phyloP scores from a whole-genome alignment of 1,140 invertebrate species.

The Achatina immaculata region DNA sequence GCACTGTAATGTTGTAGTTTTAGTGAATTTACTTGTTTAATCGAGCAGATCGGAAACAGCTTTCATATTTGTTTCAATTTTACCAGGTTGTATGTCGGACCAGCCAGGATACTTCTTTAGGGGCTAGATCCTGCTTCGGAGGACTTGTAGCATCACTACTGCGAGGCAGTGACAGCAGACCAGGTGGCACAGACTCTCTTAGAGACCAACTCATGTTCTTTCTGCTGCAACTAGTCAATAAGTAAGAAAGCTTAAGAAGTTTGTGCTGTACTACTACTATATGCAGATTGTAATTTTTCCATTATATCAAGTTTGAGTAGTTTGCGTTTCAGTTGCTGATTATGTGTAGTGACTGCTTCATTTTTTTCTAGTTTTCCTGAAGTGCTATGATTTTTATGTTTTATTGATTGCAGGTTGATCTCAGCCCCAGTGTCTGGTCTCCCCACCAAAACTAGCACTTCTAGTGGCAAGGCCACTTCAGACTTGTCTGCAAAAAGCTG shows the following conservation, averaged over 20 bases:
- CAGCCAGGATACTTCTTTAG: slow-evolving; percentile 69
- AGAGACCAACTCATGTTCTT: slow-evolving; percentile 80
- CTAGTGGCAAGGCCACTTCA: neutral
- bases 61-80: neutral
- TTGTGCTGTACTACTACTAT: slow-evolving; percentile 75
- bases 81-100: slow-evolving; percentile 49
- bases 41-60: too few relatives aligned
- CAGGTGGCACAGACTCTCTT: slow-evolving; percentile 73
- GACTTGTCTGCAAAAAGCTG: neutral
- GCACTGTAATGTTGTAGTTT: too few relatives aligned
- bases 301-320: too few relatives aligned
- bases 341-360: too few relatives aligned
- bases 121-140: slow-evolving; percentile 73
- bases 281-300: slow-evolving; percentile 73
- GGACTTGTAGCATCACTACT: slow-evolving; percentile 79
- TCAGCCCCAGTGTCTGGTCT: slow-evolving; percentile 27
- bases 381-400: too few relatives aligned
- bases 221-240: slow-evolving; percentile 79
- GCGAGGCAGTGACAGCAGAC: slow-evolving; percentile 75
- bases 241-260: too few relatives aligned
- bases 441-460: neutral
- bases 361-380: too few relatives aligned
- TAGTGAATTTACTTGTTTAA: too few relatives aligned
- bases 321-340: too few relatives aligned
- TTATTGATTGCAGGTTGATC: slow-evolving; percentile 28